phyloP scores from a whole-genome alignment of 1,140 invertebrate genomes.

The Cydia amplana region DNA sequence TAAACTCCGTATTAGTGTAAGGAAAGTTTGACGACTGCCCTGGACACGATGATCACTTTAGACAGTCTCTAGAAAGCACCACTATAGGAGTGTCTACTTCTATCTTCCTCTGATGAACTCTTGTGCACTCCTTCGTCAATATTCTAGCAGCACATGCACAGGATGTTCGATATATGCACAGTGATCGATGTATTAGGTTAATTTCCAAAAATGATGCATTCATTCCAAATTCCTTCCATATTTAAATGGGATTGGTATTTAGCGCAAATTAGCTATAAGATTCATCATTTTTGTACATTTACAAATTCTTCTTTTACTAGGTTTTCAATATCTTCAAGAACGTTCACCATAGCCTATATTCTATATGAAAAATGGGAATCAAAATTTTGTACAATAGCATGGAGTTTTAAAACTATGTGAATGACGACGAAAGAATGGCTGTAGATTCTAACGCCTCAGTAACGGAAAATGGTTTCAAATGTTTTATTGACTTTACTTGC shows the following conservation, averaged over 20 bases:
- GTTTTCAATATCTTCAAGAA: background rate
- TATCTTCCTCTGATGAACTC: constrained; percentile 51
- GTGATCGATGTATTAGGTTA: constrained; percentile 53
- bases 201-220: constrained; percentile 58
- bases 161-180: constrained; percentile 55
- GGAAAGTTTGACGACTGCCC: background rate
- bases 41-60: constrained; percentile 34
- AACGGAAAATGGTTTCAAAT: constrained; percentile 52
- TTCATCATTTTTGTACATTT: constrained; percentile 58
- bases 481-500: constrained; percentile 60
- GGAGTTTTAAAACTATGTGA: constrained; percentile 57
- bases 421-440: constrained; percentile 61
- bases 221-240: background rate
- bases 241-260: background rate
- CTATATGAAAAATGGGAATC: constrained; percentile 55
- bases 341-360: constrained; percentile 53
- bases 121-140: constrained; percentile 56
- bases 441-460: constrained; percentile 68
- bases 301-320: background rate
- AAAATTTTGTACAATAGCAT: constrained; percentile 74
- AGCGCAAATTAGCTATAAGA: background rate
- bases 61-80: constrained; percentile 52
- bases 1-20: constrained; percentile 25
- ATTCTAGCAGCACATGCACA: constrained; percentile 64
- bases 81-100: constrained; percentile 52